A percentile compares a stretch with the other conserved stretches of the same genome.
phyloP scores from a whole-genome alignment of 2,888 invertebrate genomes.

The Linnaemya vulpina region DNA sequence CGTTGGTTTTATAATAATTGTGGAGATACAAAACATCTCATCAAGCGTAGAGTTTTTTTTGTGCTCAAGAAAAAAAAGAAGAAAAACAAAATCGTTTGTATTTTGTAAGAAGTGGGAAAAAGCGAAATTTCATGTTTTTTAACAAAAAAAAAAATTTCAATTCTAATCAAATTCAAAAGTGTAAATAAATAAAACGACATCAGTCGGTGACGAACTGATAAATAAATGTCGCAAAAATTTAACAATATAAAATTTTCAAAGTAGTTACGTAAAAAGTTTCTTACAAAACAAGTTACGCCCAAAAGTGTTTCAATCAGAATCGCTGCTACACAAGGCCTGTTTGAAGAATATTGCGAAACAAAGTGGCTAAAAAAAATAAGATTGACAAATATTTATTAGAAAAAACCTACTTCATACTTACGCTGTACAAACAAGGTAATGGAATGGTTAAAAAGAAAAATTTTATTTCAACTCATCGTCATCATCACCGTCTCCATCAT shows the following conservation, averaged over 20 bases:
- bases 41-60: slow-evolving; percentile 59
- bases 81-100: slow-evolving; percentile 44
- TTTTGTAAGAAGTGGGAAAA: slow-evolving; percentile 33
- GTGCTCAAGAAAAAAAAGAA: slow-evolving; percentile 53
- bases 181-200: slow-evolving; percentile 36
- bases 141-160: slow-evolving; percentile 5
- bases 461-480: slow-evolving; percentile 22
- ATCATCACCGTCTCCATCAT: slow-evolving; percentile 21
- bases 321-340: slow-evolving; percentile 47
- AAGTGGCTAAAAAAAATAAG: slow-evolving; percentile 35
- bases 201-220: slow-evolving; percentile 42
- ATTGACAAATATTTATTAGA: slow-evolving; percentile 9
- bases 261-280: slow-evolving; percentile 76
- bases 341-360: slow-evolving; percentile 14
- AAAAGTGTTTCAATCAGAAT: slow-evolving; percentile 61
- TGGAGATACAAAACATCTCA: slow-evolving; percentile 40
- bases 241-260: slow-evolving; percentile 64
- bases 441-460: slow-evolving; percentile 37
- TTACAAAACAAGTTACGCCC: slow-evolving; percentile 75
- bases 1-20: slow-evolving; percentile 61
- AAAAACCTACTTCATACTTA: too few species aligned
- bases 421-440: slow-evolving; percentile 59
- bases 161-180: slow-evolving; percentile 13
- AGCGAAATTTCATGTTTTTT: slow-evolving; percentile 54
- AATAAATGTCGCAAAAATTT: slow-evolving; percentile 51